Conservation (phyloP, 2,797 vertebrate genomes). For the Erethizon dorsatum region DNA sequence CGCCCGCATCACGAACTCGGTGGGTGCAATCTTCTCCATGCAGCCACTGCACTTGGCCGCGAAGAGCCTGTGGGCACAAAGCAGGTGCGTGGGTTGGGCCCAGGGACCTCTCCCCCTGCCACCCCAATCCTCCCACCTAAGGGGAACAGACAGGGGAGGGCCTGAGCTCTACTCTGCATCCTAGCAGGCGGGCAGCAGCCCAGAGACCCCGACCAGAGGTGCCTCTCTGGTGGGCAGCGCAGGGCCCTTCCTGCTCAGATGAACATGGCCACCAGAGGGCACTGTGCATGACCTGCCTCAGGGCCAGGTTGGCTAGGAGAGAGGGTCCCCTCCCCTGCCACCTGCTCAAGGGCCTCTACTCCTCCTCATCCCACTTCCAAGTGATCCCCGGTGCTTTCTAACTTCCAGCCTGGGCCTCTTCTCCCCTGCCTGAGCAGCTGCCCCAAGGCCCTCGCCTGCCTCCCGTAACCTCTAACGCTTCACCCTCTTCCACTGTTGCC, state of each 20-base stretch:
- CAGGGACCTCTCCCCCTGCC: neutral
- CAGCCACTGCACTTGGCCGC: constrained; percentile 99
- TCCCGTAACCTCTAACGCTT: neutral
- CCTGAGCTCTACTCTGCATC: neutral
- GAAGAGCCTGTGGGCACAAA: constrained; percentile 92
- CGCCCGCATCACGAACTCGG: constrained; percentile 99
- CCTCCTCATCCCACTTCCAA: neutral
- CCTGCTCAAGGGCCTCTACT: neutral
- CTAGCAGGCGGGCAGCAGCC: neutral
- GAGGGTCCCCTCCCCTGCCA: neutral
- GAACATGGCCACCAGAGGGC: constrained; percentile 78
- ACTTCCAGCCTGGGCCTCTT: neutral
- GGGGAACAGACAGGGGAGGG: neutral
- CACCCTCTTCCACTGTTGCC: neutral
- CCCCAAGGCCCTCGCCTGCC: neutral
- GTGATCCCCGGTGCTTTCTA: neutral
- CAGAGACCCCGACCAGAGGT: neutral
- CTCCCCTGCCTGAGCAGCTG: neutral
- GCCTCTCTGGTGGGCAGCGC: neutral
- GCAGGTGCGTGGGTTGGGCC: neutral
- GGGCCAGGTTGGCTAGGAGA: neutral
- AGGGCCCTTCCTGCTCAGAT: neutral
- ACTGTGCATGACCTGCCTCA: neutral
- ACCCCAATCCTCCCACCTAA: neutral
- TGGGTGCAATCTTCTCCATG: constrained; percentile 99